Evolutionary conservation across 2,888 invertebrate species (phyloP), one percentile per base, ranked within the genome.

Genomic region (Vesta saturnalis): DNA sequence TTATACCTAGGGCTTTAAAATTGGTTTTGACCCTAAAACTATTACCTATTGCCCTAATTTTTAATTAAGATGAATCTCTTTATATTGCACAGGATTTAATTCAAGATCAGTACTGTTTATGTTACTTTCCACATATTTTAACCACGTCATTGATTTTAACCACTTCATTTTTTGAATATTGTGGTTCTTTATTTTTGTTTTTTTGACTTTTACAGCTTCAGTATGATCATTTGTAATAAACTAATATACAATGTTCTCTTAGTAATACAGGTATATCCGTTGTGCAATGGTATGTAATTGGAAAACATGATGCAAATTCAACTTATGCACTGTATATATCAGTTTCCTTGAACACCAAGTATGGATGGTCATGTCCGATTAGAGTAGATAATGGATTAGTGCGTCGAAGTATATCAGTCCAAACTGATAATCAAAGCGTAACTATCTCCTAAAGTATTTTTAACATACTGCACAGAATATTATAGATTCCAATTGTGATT

Each of bases 401-500:
- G 52, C 83, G 89, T 3, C 86, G 85, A 74, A 87, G 88, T 67
- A 84, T 89, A 64, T 85, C 87, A n/a, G 72, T 90, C 16, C 83
- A 81, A 65, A 73, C 78, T n/a, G 79, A 82, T 0, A 71, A 76
- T 6, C 78, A 80, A 39, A 83, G 84, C 22, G 83, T 84, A 80
- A 76, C 79, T 78, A 30, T 10, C 30, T 30, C 10, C 5, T 10
- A 5, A 30, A 10, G 5, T 30, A 6, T 10, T 30, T 5, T 10
- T 10, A 30, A 21, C 4, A 55, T 3, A 15, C 6, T 30, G 23
- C 15, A 19, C 67, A 57, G 39, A 16, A 55, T 43, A 59, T 80
- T 77, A 56, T 76, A 89, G 86, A 78, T 91, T 21, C 87, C 93
- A 0, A 80, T 91, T 5, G 88, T 91, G 21, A 84, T 92, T 55